Evolutionary conservation across 1,140 invertebrate genomes (phyloP).

Genomic region (Homalodisca vitripennis): DNA sequence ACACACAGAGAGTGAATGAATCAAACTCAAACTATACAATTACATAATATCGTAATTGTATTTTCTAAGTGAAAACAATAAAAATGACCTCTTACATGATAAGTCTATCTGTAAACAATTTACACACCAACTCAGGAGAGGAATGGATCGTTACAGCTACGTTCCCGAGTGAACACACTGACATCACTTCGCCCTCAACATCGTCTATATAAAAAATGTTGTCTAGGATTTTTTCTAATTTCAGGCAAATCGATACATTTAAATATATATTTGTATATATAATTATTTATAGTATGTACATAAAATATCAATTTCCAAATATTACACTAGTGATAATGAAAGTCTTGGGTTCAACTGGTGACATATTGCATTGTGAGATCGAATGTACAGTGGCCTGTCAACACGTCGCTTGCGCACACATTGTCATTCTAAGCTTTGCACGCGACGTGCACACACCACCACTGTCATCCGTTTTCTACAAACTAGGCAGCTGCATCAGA

Average conservation of each 20-base stretch:
- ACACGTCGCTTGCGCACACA: not conserved
- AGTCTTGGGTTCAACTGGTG: constrained; percentile 19
- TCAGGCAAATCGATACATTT: constrained; percentile 31
- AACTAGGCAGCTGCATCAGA: constrained; percentile 19
- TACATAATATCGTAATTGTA: not conserved
- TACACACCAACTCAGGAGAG: not conserved
- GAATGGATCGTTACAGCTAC: constrained; percentile 14
- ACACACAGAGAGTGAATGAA: constrained; percentile 4
- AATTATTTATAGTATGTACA: constrained; percentile 32
- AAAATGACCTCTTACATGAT: constrained; percentile 35
- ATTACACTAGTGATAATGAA: constrained; percentile 29
- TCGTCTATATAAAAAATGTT: constrained; percentile 27
- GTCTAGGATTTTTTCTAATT: constrained; percentile 29
- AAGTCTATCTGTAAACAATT: constrained; percentile 28
- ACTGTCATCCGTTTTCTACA: constrained; percentile 20
- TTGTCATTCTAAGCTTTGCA: not conserved
- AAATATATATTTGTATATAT: constrained; percentile 29
- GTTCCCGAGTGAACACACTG: constrained; percentile 5
- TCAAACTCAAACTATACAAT: not conserved
- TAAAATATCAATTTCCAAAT: constrained; percentile 28
- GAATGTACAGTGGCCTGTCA: not conserved
- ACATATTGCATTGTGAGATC: constrained; percentile 7
- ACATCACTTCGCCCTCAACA: constrained; percentile 6
- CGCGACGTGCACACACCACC: not conserved
- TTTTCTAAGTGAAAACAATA: not conserved